Evolutionary conservation across 2,113 vertebrate species (phyloP).

Genomic region (Gopherus flavomarginatus): DNA sequence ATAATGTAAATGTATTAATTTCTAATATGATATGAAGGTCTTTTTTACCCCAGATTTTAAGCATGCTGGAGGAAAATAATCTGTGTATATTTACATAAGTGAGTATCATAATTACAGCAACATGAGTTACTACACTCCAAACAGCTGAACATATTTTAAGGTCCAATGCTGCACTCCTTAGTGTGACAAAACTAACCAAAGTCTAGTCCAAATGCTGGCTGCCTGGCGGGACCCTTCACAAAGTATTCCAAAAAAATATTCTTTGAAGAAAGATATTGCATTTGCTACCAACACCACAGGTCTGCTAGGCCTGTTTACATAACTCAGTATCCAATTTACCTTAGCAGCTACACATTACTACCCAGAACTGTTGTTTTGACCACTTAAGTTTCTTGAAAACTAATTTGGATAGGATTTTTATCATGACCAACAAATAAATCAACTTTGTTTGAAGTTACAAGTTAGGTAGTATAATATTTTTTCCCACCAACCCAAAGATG

Average conservation of each 20-base stretch:
- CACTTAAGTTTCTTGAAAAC: constrained; percentile 8
- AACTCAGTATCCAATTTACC: not conserved
- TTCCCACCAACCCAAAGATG: too few relatives aligned
- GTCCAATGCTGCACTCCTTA: not conserved
- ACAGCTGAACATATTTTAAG: not conserved
- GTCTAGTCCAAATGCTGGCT: not conserved
- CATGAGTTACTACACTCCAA: not conserved
- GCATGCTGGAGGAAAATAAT: not conserved
- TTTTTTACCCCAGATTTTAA: not conserved
- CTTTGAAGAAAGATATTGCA: not conserved
- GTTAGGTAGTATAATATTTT: not conserved
- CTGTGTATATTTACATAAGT: not conserved
- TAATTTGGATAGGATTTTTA: not conserved
- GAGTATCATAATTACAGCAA: too few relatives aligned
- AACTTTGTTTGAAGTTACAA: not conserved
- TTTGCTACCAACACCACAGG: not conserved
- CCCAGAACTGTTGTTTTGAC: not conserved
- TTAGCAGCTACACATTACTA: not conserved
- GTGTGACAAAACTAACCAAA: not conserved
- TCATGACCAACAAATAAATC: not conserved
- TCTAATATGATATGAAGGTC: not conserved
- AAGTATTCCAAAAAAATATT: not conserved
- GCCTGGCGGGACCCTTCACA: too few relatives aligned
- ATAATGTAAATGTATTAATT: not conserved
- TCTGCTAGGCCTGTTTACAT: not conserved